Base-by-base conservation (phyloP, 2,797 vertebrate species). In the Heterohyrax brucei region DNA sequence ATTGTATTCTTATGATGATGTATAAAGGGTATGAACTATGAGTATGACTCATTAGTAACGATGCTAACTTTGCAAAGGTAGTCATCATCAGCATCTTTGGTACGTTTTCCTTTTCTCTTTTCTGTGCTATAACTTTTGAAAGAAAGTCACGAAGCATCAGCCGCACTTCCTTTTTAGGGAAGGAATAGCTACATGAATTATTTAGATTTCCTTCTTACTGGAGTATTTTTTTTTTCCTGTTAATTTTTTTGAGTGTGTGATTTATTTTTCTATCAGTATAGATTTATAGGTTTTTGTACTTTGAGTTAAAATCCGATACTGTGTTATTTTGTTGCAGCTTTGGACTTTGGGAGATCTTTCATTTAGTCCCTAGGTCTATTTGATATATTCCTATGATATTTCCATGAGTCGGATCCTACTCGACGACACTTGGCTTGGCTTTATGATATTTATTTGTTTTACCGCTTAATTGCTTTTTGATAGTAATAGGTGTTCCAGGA, bases 401-500 rank as follows among this genome's bases (percentile, higher is more conserved):
- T 30, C 39, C 39, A 39, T 39, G 39, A 39, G 39, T 39, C 39
- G 39, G 39, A 39, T 39, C 39, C 39, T 2, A 39, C 39, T 39
- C 39, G 39, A 39, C 39, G 39, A 39, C 39, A 39, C 39, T 39
- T 39, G 39, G 39, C 39, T 39, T 39, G 39, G 39, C 39, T 39
- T 39, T 14, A 14, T 8, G 10, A 24, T 70, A 59, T 61, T 70
- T 30, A 6, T 75, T 91, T 91, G 33, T 77, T 72, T 81, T 50
- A 10, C 56, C 28, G 78, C 48, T 92, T 92, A 88, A 50, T 86
- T 84, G 53, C 13, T 81, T 93, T 77, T 53, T 85, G 75, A 26
- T 48, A 50, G 5, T 83, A 64, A 46, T 46, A 81, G 12, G 59
- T 84, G 3, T 10, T 46, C 10, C 4, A 62, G 19, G 2, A 1